phyloP scores from a whole-genome alignment of 2,113 vertebrate genomes.

The Lophochroa leadbeateri region DNA sequence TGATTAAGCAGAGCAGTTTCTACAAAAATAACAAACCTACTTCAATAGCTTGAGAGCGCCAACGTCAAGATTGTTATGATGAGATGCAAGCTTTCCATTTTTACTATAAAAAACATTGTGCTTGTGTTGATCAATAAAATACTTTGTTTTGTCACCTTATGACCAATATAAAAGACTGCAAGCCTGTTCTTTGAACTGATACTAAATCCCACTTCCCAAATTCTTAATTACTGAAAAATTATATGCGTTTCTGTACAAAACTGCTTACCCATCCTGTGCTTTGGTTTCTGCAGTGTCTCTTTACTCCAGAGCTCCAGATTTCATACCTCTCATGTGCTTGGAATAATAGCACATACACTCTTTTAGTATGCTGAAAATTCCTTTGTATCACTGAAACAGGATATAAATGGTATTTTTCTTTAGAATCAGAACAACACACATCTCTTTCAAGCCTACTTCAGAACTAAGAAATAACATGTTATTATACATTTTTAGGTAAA shows the following conservation, averaged over 20 bases:
- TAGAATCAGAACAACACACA: neutral
- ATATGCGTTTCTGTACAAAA: neutral
- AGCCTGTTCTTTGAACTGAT: neutral
- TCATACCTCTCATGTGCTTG: neutral
- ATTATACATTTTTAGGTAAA: neutral
- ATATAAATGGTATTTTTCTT: neutral
- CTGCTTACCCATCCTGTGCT: neutral
- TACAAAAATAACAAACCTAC: neutral
- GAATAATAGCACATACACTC: neutral
- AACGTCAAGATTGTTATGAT: neutral
- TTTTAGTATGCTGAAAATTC: neutral
- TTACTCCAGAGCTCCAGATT: neutral
- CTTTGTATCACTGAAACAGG: rapidly evolving
- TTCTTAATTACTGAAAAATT: neutral
- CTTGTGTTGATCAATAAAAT: neutral
- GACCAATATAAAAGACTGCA: neutral
- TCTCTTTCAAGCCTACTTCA: neutral
- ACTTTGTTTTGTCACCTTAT: neutral
- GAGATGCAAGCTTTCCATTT: neutral
- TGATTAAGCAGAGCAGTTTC: neutral
- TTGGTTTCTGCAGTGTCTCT: neutral
- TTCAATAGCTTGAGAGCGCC: neutral
- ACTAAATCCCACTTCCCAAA: neutral
- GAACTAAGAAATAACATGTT: neutral
- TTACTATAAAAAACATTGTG: neutral